Percentiles rank a stretch among this genome's conserved stretches.
These are phyloP conservation scores for Notocelia uddmanniana DNA, from an alignment of 2,888 invertebrate species.

Conservation along the genomic window DNA sequence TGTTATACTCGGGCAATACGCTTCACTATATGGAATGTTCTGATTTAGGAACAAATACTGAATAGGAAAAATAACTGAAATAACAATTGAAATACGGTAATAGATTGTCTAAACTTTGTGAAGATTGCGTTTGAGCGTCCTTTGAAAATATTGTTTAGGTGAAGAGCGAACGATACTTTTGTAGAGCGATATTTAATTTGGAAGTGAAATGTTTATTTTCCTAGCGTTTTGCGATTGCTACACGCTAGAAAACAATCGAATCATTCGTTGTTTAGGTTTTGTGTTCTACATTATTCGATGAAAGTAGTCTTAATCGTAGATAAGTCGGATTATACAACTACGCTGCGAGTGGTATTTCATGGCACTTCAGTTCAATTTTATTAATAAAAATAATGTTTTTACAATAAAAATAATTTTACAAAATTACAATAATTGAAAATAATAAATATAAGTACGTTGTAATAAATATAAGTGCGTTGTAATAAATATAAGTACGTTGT, in stretches of 20 bases:
- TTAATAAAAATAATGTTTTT: no score
- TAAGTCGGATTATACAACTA: no score
- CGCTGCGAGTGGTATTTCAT: no score
- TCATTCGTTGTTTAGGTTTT: slow-evolving; percentile 9
- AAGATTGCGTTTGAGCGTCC: neutral
- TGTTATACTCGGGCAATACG: neutral
- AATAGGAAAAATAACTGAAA: neutral
- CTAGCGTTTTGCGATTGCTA: neutral
- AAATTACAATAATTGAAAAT: no score
- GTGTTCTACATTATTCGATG: neutral
- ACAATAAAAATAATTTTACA: no score
- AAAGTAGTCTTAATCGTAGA: neutral
- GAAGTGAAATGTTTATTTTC: slow-evolving; percentile 18
- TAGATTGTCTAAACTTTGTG: neutral
- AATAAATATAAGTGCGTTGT: no score
- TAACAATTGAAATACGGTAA: neutral
- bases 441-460: no score
- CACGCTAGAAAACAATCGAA: slow-evolving; percentile 19
- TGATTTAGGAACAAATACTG: neutral
- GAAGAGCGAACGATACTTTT: slow-evolving; percentile 5
- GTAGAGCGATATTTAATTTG: slow-evolving; percentile 18
- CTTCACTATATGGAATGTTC: slow-evolving; percentile 4
- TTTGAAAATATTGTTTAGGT: slow-evolving; percentile 14
- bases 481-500: no score
- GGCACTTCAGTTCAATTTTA: no score